A percentile compares a stretch with the other conserved stretches of the same genome.
phyloP scores from a whole-genome alignment of 2,888 invertebrate genomes.

The Arctia plantaginis region DNA sequence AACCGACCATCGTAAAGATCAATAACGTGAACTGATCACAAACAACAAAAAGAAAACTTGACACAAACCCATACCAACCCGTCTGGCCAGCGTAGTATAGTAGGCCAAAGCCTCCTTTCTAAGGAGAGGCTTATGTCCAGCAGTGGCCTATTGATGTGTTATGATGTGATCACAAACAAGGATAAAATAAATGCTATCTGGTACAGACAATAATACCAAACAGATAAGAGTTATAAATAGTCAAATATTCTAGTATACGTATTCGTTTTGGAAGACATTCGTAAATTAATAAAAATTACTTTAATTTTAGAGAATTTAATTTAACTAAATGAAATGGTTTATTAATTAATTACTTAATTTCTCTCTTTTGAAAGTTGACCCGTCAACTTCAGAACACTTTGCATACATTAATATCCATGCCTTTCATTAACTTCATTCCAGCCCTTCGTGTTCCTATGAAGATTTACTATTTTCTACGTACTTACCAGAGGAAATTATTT shows the following conservation, averaged over 20 bases:
- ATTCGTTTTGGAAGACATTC: background rate
- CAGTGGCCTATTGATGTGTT: too few species aligned
- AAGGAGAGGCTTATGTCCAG: too few species aligned
- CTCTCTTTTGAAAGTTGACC: conserved; percentile 5
- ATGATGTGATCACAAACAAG: background rate
- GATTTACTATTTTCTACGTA: too few species aligned
- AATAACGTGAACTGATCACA: background rate
- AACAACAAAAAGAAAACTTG: too few species aligned
- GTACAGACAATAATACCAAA: background rate
- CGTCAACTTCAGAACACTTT: conserved; percentile 15
- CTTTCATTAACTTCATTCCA: conserved; percentile 19
- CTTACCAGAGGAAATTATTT: conserved; percentile 23
- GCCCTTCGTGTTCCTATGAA: conserved; percentile 8
- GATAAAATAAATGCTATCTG: background rate
- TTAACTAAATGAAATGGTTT: background rate
- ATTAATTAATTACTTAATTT: background rate
- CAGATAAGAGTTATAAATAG: background rate
- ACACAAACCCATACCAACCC: too few species aligned
- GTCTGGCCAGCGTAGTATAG: too few species aligned
- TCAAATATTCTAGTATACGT: background rate
- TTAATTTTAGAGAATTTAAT: background rate
- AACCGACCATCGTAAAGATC: background rate
- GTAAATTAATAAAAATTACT: too few species aligned
- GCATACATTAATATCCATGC: conserved; percentile 20
- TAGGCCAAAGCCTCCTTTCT: too few species aligned